Evolutionary conservation across 2,113 vertebrate species (phyloP).

Genomic region (Rhynchopsitta pachyrhyncha): DNA sequence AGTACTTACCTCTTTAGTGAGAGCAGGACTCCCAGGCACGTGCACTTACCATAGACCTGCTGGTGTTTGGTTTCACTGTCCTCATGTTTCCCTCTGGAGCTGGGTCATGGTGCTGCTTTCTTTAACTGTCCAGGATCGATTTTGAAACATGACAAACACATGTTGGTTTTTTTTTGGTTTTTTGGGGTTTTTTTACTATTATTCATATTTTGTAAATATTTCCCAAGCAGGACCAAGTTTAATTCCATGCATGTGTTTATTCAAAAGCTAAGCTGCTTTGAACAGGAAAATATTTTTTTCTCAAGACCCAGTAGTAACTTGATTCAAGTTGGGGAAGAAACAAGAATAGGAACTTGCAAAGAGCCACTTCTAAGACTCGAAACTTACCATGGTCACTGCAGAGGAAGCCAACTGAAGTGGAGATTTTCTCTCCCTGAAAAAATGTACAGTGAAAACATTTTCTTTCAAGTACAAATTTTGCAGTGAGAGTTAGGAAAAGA

Average conservation of each 20-base stretch:
- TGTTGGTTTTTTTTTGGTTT: accelerated
- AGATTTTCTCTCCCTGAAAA: neutral
- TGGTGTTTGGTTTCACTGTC: neutral
- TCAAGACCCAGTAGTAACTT: neutral
- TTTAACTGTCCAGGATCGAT: neutral
- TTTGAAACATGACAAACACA: neutral
- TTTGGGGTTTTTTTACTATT: neutral
- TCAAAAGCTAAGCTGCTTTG: neutral
- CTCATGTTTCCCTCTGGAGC: neutral
- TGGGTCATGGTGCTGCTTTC: neutral
- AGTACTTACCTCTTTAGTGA: neutral
- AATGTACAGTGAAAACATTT: neutral
- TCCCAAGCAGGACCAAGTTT: neutral
- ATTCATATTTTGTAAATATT: neutral
- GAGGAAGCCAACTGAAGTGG: neutral
- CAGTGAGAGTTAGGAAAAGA: neutral
- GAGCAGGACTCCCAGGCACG: neutral
- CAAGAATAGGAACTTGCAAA: neutral
- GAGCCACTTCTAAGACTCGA: neutral
- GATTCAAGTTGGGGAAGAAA: neutral
- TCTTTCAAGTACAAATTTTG: neutral
- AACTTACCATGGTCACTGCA: neutral
- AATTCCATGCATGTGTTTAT: neutral
- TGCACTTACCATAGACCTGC: neutral
- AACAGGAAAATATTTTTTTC: neutral